Base-by-base conservation (phyloP, 2,888 invertebrate genomes). In the Lepidocyrtinus sp. region DNA sequence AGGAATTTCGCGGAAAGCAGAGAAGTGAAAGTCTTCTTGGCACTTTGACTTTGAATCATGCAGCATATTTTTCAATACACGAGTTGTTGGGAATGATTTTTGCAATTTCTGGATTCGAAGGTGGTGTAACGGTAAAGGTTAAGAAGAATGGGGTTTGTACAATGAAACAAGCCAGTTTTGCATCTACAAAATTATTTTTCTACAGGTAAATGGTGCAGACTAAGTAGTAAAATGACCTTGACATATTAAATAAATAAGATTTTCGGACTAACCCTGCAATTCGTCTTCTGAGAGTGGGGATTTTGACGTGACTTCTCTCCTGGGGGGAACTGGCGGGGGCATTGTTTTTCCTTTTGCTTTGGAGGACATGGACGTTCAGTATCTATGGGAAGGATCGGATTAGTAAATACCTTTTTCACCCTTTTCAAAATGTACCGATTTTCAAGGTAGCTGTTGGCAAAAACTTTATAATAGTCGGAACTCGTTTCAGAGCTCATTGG, bases 321-420 rank as follows among this genome's bases (percentile, higher is more conserved):
- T 59, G 2, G 78, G 78, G 15, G 78, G 78, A 1, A 78, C 78
- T 22, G 78, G 77, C 19, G 77, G 78, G 36, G 78, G 78, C 73
- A 73, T 73, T 36, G 25, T 45, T 22, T 78, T 78, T 46, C 62
- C 68, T 46, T 72, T 73, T 26, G 67, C 5, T 55, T 46, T 73
- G 5, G 72, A 67, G n/a, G 78, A 73, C 78, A 78, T 73, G 36
- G 36, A 36, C 12, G 5, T 36, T 36, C 36, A 36, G 36, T 7
- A 36, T 36, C 36, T 36, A 36, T 5, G 36, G 36, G 36, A 36
- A 36, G 12, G 5, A 7, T 36, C 12, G 36, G 36, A 36, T 36
- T 36, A 36, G 36, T 36, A 12, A 36, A 36, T 36, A 36, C 36
- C 36, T 36, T 36, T 12, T 36, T 36, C 5, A 36, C 36, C 12